Conservation (phyloP, 64 coral and sea anemone species). For the Montipora sp. region DNA sequence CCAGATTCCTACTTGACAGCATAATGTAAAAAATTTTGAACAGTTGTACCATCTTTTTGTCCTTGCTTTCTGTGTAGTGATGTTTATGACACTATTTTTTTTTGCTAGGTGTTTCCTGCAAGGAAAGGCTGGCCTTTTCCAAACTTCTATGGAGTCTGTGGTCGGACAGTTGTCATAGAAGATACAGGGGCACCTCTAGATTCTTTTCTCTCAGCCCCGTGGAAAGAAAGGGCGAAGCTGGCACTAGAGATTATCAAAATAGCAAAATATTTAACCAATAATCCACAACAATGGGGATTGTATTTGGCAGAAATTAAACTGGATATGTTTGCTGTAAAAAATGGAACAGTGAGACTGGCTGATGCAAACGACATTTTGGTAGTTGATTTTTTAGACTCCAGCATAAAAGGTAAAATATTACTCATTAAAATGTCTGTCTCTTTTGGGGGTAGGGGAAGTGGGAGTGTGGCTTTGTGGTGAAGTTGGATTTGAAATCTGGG, state of each 20-base stretch:
- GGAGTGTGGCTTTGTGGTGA: no score
- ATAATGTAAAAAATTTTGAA: no score
- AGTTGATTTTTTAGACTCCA: conserved; percentile 42
- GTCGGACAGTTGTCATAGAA: conserved; percentile 73
- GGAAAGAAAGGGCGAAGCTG: conserved; percentile 68
- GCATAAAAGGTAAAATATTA: conserved; percentile 5
- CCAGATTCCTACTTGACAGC: no score
- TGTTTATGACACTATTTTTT: neutral
- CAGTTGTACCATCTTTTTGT: no score
- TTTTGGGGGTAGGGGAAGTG: neutral
- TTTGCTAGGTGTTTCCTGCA: conserved; percentile 62
- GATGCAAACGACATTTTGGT: conserved; percentile 66
- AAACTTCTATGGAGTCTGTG: conserved; percentile 78
- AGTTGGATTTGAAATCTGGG: no score
- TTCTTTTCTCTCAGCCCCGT: conserved; percentile 45
- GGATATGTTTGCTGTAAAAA: conserved; percentile 72
- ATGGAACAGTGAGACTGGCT: conserved; percentile 57
- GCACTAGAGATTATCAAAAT: conserved; percentile 70
- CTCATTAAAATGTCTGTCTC: neutral
- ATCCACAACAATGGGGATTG: conserved; percentile 68
- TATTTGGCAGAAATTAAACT: conserved; percentile 72
- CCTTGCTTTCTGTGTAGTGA: neutral
- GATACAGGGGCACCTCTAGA: conserved; percentile 64
- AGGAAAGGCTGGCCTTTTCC: conserved; percentile 88
- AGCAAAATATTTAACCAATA: conserved; percentile 57